Conservation (phyloP, 37 sponge, comb jelly and placozoan genomes). For the Crambe crambe region DNA sequence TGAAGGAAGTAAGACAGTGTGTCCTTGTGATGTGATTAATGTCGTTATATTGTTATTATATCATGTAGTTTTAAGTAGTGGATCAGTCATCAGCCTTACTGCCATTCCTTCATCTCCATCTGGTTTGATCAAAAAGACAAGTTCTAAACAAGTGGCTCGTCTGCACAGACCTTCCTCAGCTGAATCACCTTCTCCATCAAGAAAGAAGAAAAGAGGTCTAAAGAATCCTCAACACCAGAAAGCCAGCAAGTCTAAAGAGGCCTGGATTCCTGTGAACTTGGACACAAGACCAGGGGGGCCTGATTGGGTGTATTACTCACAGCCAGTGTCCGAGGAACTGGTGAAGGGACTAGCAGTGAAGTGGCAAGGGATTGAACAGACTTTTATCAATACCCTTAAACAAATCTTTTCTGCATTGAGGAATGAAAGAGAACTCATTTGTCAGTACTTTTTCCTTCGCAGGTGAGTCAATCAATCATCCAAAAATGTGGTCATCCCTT, state of each 20-base stretch:
- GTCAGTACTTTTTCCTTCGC: slow-evolving; percentile 75
- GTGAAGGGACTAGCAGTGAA: slow-evolving; percentile 59
- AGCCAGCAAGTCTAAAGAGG: neutral
- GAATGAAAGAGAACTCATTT: slow-evolving; percentile 72
- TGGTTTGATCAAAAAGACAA: neutral
- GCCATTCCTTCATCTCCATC: neutral
- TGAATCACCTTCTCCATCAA: neutral
- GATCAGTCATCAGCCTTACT: neutral
- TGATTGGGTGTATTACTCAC: slow-evolving; percentile 60
- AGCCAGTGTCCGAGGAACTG: slow-evolving; percentile 25
- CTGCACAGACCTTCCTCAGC: slow-evolving; percentile 29
- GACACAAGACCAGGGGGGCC: slow-evolving; percentile 24
- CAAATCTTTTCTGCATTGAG: slow-evolving; percentile 64
- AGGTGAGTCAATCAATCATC: slow-evolving; percentile 25
- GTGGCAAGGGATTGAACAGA: slow-evolving; percentile 77
- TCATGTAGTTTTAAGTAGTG: neutral
- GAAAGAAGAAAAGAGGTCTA: neutral
- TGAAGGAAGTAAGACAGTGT: neutral
- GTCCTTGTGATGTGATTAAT: too few species aligned
- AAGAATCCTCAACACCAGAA: neutral
- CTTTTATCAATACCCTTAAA: slow-evolving; percentile 69
- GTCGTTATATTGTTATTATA: too few species aligned
- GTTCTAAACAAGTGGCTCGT: too few species aligned
- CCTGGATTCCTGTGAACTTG: neutral
- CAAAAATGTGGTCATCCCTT: neutral